phyloP scores from a whole-genome alignment of 2,888 invertebrate species.

The Hemithea aestivaria region DNA sequence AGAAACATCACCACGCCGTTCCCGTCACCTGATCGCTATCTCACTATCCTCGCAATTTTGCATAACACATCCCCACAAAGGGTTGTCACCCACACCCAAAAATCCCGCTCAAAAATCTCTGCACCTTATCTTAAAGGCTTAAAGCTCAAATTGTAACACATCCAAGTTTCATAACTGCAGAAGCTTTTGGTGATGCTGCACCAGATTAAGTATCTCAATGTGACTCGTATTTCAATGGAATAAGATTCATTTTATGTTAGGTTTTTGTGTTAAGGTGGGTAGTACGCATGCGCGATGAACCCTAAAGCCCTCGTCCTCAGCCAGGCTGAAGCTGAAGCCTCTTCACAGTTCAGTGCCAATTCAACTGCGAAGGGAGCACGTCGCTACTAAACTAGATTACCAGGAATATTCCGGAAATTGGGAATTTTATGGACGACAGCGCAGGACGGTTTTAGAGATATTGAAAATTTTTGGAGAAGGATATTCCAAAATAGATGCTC shows the following conservation, averaged over 20 bases:
- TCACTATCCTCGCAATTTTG: constrained; percentile 32
- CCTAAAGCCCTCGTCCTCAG: constrained; percentile 20
- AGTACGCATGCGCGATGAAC: constrained; percentile 32
- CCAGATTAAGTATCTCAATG: constrained; percentile 3
- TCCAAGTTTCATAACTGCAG: constrained; percentile 1
- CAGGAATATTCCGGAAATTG: constrained; percentile 20
- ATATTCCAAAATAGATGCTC: too few relatives aligned
- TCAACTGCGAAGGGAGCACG: constrained; percentile 7
- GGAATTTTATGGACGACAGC: too few relatives aligned
- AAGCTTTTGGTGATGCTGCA: constrained; percentile 11
- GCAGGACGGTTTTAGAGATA: too few relatives aligned
- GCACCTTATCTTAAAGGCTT: constrained; percentile 1
- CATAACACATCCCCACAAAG: constrained; percentile 36
- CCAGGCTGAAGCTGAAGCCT: constrained; percentile 1
- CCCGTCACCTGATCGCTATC: constrained; percentile 28
- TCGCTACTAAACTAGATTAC: constrained; percentile 14
- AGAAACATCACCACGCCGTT: constrained; percentile 22
- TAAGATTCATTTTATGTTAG: too few relatives aligned
- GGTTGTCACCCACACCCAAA: constrained; percentile 30
- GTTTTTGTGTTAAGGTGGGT: constrained; percentile 9
- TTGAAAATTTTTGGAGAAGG: too few relatives aligned
- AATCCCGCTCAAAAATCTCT: background rate
- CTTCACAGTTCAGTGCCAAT: constrained; percentile 21
- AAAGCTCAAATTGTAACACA: constrained; percentile 14
- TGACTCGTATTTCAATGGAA: too few relatives aligned